A percentile compares a stretch with the other conserved stretches of the same genome.
These are phyloP conservation scores for Uria lomvia DNA, from an alignment of 2,113 vertebrate genomes.

Conservation along the genomic window DNA sequence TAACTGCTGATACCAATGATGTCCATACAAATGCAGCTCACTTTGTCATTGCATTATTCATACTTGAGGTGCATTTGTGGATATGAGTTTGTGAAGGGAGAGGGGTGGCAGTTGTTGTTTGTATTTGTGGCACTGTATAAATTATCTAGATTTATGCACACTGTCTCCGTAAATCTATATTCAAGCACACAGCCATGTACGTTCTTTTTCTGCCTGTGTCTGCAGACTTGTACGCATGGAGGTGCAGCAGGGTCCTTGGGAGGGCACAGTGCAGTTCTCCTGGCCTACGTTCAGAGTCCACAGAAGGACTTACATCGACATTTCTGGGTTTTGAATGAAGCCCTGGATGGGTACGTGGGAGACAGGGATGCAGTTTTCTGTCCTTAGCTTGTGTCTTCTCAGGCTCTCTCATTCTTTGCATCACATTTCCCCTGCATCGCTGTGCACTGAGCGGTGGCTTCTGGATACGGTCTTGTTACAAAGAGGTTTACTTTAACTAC, in stretches of 20 bases:
- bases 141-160: constrained; percentile 6
- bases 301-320: accelerated
- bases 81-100: neutral
- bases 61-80: constrained; percentile 18
- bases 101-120: neutral
- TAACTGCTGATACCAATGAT: constrained; percentile 55
- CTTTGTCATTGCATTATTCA: constrained; percentile 59
- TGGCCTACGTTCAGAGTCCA: neutral
- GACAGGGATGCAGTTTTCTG: accelerated
- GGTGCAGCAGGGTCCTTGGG: neutral
- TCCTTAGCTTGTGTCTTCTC: neutral
- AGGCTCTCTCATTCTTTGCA: neutral
- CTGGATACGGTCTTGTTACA: neutral
- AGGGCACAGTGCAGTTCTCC: neutral
- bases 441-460: neutral
- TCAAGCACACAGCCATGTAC: neutral
- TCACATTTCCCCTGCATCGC: neutral
- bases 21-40: constrained; percentile 63
- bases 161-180: neutral
- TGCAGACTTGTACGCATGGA: neutral
- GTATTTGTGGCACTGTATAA: constrained; percentile 27
- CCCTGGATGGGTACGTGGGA: neutral
- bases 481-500: neutral
- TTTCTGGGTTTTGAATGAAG: neutral
- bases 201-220: neutral